phyloP scores from a whole-genome alignment of 2,888 invertebrate species.

The Eristalis arbustorum region DNA sequence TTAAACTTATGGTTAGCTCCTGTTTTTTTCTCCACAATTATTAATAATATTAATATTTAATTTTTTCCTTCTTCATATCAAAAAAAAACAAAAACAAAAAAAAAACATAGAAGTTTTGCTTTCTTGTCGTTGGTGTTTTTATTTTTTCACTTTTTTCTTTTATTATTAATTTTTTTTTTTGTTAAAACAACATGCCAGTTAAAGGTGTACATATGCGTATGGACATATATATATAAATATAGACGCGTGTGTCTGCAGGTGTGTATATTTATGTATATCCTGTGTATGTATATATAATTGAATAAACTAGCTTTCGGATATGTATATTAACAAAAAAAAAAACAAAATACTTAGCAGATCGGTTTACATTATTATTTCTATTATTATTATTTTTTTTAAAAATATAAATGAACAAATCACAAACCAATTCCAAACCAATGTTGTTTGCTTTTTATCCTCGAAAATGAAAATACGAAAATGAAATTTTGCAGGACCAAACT shows the following conservation, averaged over 20 bases:
- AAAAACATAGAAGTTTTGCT: conserved; percentile 55
- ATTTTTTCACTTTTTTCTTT: conserved; percentile 37
- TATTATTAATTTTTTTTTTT: neutral
- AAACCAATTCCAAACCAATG: conserved; percentile 56
- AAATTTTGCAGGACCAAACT: conserved; percentile 89
- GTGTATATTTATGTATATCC: conserved; percentile 6
- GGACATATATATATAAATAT: neutral
- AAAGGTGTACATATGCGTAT: neutral
- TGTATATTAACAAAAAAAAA: conserved; percentile 60
- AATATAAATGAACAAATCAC: conserved; percentile 43
- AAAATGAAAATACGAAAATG: conserved; percentile 70
- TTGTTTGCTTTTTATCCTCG: conserved; percentile 51
- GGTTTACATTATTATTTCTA: neutral
- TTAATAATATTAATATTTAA: conserved; percentile 49
- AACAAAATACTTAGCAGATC: conserved; percentile 20
- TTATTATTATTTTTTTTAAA: neutral
- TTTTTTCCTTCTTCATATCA: conserved; percentile 45
- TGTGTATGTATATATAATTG: conserved; percentile 38
- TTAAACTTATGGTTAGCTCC: conserved; percentile 46
- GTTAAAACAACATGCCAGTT: neutral
- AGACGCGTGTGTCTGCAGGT: conserved; percentile 17
- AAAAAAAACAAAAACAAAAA: neutral
- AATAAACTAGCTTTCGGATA: conserved; percentile 33
- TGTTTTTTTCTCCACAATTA: conserved; percentile 24
- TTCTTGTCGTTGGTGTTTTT: conserved; percentile 67